Evolutionary conservation across 2,888 invertebrate genomes (phyloP), one percentile per base, ranked within the genome.

Genomic region (Lapara coniferarum): DNA sequence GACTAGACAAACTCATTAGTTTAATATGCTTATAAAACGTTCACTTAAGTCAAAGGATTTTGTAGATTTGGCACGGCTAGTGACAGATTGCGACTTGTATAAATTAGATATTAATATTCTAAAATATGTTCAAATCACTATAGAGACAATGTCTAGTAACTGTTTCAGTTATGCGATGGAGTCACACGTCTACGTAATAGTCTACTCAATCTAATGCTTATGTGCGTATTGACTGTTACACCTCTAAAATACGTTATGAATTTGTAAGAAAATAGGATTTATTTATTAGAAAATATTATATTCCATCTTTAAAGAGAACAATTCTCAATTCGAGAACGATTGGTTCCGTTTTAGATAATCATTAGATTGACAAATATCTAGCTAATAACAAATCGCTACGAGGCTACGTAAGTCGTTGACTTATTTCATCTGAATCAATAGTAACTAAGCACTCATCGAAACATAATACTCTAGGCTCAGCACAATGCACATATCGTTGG

Each of bases 251-350:
- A 89, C 85, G 85, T 90, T 90, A 87, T 84, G 81, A 59, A 82
- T 87, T 84, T 87, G 90, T 93, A 93, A 89, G 93, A 92, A 93
- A 93, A 93, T 92, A 93, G 89, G 89, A 88, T 89, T 90, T 77
- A 86, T 88, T 91, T 88, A 83, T 86, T 85, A 89, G 91, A 93
- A 93, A 93, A 93, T 92, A 92, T 84, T 83, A 77, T 82, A 81
- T 78, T 84, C 83, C 77, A 82, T 87, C 80, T 88, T 88, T 84
- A 83, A 81, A 87, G 82, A 87, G 85, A 86, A 78, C 78, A 82
- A 83, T 85, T 87, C 75, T 89, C 85, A 88, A 90, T 89, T 89
- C 85, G 79, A 86, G 83, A 89, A 87, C 82, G 78, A 82, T 90
- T 89, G 87, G 88, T 90, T 92, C 88, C 82, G 80, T 81, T 81